Base-by-base conservation (phyloP, 2,888 invertebrate genomes). In the Dryadula phaetusa region DNA sequence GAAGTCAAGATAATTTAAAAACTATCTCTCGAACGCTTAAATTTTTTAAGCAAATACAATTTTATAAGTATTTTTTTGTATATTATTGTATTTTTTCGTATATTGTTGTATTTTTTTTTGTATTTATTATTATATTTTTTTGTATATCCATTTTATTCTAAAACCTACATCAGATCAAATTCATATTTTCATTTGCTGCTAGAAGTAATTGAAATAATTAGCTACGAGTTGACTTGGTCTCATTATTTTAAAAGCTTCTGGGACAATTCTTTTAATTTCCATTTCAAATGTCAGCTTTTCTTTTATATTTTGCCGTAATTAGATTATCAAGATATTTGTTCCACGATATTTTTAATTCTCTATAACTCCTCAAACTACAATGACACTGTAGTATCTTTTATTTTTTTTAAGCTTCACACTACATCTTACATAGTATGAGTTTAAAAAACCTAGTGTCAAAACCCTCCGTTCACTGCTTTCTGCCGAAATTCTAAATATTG, bases 161-260 rank as follows among this genome's bases (percentile, higher is more conserved):
- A 52, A 52, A 53, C 25, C 28, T 3, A 28, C 53, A 20, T 56
- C 37, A 56, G 37, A 37, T 56, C 37, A 49, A 28, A 37, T 56
- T 56, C n/a, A 22, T 56, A 20, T 37, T 37, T 40, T 37, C n/a
- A 37, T 56, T 56, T 49, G 28, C 37, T 22, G 22, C 22, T 37
- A 37, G 54, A 56, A 37, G 37, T 56, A 37, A 56, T 56, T 56
- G 54, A 37, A 56, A 56, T 37, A 37, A 56, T 56, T 56, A 56
- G 37, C 54, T 22, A 56, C 54, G 54, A 56, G 8, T 56, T n/a
- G n/a, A 56, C 54, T 56, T 56, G 37, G 54, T n/a, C 37, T 56
- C 54, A 56, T 56, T 56, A 56, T 56, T 56, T 22, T 56, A 56
- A 56, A 56, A 56, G 54, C 54, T 56, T 56, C 37, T 40, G 54